Percentiles rank a stretch among this genome's conserved stretches.
These are phyloP conservation scores for Pelvicachromis taeniatus DNA, from an alignment of 2,113 vertebrate genomes.

Conservation along the genomic window DNA sequence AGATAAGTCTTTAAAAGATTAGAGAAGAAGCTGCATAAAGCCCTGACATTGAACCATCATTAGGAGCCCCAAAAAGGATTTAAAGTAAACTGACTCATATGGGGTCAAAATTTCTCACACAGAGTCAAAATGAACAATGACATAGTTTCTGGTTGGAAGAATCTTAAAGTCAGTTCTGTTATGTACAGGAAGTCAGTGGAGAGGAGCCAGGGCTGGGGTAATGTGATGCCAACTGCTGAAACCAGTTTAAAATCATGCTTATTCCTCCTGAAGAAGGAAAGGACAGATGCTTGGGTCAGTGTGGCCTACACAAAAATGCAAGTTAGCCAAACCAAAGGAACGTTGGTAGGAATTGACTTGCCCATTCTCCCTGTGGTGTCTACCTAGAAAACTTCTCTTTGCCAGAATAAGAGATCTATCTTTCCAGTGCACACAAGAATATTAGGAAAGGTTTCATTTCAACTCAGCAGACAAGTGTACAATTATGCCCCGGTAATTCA, in stretches of 20 bases:
- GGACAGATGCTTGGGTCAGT: not conserved
- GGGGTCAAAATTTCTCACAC: not conserved
- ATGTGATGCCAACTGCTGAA: not conserved
- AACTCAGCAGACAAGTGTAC: not conserved
- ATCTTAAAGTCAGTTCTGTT: not conserved
- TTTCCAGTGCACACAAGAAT: not conserved
- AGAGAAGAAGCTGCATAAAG: not conserved
- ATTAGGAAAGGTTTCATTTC: not conserved
- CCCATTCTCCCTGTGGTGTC: not conserved
- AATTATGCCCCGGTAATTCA: not conserved
- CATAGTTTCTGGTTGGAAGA: not conserved
- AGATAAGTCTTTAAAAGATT: not conserved
- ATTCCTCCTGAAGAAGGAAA: not conserved
- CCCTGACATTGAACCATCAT: not conserved
- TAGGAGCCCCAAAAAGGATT: not conserved
- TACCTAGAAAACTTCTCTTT: not conserved
- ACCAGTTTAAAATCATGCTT: not conserved
- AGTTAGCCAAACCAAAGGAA: conserved; percentile 27
- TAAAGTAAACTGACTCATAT: not conserved
- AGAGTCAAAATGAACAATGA: not conserved
- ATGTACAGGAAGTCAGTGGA: not conserved
- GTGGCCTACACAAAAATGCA: not conserved
- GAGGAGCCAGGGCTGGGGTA: not conserved
- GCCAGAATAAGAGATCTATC: not conserved
- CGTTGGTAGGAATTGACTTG: not conserved